Evolutionary conservation across 2,113 vertebrate genomes (phyloP).

Genomic region (Hystrix brachyura): DNA sequence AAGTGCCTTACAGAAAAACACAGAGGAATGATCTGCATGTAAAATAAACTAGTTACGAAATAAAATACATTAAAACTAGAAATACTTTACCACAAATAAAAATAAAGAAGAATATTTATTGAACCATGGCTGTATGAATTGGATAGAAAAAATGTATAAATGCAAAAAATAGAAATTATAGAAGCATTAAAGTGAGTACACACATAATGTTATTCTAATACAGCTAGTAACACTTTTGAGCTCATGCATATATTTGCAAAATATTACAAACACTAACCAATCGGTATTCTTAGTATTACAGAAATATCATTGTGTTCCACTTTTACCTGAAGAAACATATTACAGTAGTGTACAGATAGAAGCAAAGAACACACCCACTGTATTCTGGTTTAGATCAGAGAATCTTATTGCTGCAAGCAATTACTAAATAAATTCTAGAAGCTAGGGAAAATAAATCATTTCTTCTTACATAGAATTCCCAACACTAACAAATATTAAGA

Average conservation of each 20-base stretch:
- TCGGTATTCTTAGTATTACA: not conserved
- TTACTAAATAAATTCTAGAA: not conserved
- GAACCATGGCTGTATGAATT: not conserved
- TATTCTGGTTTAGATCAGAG: not conserved
- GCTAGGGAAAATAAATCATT: not conserved
- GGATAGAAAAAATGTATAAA: not conserved
- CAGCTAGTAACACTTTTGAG: not conserved
- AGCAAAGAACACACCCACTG: not conserved
- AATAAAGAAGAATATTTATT: slow-evolving; percentile 19
- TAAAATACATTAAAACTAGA: not conserved
- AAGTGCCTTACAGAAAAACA: not conserved
- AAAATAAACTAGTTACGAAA: not conserved
- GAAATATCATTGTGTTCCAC: not conserved
- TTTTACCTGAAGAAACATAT: slow-evolving; percentile 43
- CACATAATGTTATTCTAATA: not conserved
- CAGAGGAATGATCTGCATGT: not conserved
- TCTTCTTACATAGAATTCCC: slow-evolving; percentile 23
- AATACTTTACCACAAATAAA: not conserved
- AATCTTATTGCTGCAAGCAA: not conserved
- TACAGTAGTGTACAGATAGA: not conserved
- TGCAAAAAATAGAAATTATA: slow-evolving; percentile 6
- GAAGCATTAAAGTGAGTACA: not conserved
- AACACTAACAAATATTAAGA: not conserved
- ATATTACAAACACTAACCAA: not conserved
- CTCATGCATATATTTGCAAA: not conserved